Conservation (phyloP, 2,888 invertebrate species). For the Iphiclides podalirius region DNA sequence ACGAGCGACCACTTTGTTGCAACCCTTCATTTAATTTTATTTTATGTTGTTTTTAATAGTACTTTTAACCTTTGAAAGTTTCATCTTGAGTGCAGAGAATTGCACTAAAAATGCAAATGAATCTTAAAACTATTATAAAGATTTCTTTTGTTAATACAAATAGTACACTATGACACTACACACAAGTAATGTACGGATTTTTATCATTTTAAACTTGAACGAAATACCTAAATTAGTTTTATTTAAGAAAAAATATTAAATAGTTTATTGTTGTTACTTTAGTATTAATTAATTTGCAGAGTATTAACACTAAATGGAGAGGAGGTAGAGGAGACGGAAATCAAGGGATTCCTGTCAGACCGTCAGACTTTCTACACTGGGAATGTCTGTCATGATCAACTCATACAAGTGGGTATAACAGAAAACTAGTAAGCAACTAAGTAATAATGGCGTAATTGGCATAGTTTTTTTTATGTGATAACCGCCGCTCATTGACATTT, state of each 20-base stretch:
- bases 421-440: not conserved
- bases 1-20: too few species aligned
- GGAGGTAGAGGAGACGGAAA: conserved; percentile 98
- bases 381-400: conserved; percentile 91
- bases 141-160: not conserved
- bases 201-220: conserved; percentile 1
- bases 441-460: too few species aligned
- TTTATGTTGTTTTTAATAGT: not conserved
- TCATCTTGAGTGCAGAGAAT: too few species aligned
- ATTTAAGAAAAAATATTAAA: too few species aligned
- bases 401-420: conserved; percentile 75
- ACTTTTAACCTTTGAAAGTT: not conserved
- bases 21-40: not conserved
- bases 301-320: conserved; percentile 94
- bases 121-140: not conserved
- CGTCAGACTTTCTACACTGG: conserved; percentile 97
- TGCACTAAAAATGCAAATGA: too few species aligned
- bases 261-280: too few species aligned
- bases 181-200: not conserved
- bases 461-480: too few species aligned
- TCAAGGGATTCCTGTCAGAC: conserved; percentile 93
- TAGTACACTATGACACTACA: too few species aligned
- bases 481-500: too few species aligned
- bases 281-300: too few species aligned
- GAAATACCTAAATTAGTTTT: too few species aligned